Evolutionary conservation across 1,140 invertebrate species (phyloP).

Genomic region (Bathynomus jamesi): DNA sequence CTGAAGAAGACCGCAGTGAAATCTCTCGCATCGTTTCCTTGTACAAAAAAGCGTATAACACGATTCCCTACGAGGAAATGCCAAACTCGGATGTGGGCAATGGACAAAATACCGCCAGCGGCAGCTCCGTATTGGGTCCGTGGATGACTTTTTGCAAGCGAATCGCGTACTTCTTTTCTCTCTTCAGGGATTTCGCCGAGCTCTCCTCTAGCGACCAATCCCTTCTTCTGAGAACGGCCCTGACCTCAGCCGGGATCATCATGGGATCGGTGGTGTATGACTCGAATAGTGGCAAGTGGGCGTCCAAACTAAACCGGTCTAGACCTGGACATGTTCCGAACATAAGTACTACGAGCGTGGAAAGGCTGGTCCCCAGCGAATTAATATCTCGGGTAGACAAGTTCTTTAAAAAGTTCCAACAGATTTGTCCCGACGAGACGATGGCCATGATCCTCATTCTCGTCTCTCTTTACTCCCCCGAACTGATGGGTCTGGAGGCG

Average conservation of each 20-base stretch:
- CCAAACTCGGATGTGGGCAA: neutral
- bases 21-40: conserved; percentile 27
- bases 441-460: conserved; percentile 37
- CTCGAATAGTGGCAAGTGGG: conserved; percentile 23
- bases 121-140: conserved; percentile 20
- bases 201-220: conserved; percentile 29
- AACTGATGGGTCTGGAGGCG: conserved; percentile 30
- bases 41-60: conserved; percentile 34
- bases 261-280: conserved; percentile 36
- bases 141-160: conserved; percentile 36
- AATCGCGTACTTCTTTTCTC: conserved; percentile 33
- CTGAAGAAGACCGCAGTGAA: conserved; percentile 25
- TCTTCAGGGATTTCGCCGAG: conserved; percentile 29
- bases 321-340: conserved; percentile 24
- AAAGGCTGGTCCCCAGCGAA: conserved; percentile 28
- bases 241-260: conserved; percentile 35
- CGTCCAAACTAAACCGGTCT: conserved; percentile 2
- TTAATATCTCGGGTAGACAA: conserved; percentile 26
- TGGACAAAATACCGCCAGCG: conserved; percentile 4
- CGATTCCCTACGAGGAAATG: conserved; percentile 26
- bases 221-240: conserved; percentile 28
- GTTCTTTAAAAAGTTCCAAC: conserved; percentile 34
- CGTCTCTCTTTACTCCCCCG: conserved; percentile 34
- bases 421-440: conserved; percentile 34
- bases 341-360: conserved; percentile 20